Conservation (phyloP, 1,140 invertebrate species). For the Rhagoletis zephyria region DNA sequence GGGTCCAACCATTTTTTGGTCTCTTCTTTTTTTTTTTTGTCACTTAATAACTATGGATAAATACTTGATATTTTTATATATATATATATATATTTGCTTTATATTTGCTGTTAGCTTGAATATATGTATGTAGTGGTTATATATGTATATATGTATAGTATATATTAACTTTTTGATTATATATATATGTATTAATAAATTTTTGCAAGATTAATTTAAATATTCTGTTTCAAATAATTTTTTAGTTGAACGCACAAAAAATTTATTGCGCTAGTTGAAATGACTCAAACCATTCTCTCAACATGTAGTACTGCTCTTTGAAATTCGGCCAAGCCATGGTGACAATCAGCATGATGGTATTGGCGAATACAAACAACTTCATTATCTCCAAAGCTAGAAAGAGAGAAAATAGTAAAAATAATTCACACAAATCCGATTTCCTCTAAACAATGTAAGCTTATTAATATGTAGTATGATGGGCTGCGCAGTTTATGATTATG, state of each 20-base stretch:
- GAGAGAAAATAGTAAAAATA: slow-evolving; percentile 15
- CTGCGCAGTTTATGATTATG: too few relatives aligned
- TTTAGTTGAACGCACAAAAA: slow-evolving; percentile 37
- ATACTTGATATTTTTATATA: background rate
- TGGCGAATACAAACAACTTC: slow-evolving; percentile 72
- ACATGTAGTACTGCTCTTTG: slow-evolving; percentile 66
- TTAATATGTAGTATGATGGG: too few relatives aligned
- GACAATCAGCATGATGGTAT: slow-evolving; percentile 69
- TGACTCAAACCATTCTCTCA: slow-evolving; percentile 66
- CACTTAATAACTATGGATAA: slow-evolving; percentile 10
- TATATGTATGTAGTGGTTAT: background rate
- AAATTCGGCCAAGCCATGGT: slow-evolving; percentile 72
- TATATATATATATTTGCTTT: background rate
- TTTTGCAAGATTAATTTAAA: background rate
- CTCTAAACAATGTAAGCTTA: too few relatives aligned
- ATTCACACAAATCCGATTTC: too few relatives aligned
- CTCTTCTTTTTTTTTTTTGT: slow-evolving; percentile 3
- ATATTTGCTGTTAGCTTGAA: background rate
- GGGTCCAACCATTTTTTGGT: slow-evolving; percentile 65
- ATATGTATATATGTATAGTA: background rate
- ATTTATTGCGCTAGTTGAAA: slow-evolving; percentile 59
- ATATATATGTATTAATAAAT: background rate
- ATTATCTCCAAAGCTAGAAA: slow-evolving; percentile 70
- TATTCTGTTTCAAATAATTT: background rate
- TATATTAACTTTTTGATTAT: background rate